A percentile compares a stretch with the other conserved stretches of the same genome.
phyloP scores from a whole-genome alignment of 2,888 invertebrate genomes.

The Lasioglossum villosulum region DNA sequence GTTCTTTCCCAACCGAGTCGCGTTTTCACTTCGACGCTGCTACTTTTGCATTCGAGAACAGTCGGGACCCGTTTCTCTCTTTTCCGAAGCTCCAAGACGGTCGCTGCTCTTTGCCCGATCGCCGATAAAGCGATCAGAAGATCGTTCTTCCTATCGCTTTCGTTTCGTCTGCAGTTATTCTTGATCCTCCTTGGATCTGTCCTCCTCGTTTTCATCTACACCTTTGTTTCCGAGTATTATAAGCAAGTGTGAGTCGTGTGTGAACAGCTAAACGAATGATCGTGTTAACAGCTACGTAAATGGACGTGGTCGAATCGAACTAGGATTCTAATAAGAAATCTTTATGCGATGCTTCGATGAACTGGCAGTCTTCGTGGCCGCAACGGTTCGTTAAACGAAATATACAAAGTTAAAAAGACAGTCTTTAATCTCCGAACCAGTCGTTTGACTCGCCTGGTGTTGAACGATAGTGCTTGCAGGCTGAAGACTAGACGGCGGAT shows the following conservation, averaged over 20 bases:
- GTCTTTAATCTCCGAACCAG: neutral
- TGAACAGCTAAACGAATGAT: neutral
- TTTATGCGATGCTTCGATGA: neutral
- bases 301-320: neutral
- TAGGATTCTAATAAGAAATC: neutral
- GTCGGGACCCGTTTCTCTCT: neutral
- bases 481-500: neutral
- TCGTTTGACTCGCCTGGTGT: neutral
- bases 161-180: neutral
- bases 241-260: neutral
- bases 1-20: neutral
- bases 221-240: neutral
- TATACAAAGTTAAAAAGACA: neutral
- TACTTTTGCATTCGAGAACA: neutral
- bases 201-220: neutral
- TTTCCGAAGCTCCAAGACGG: neutral
- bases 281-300: neutral
- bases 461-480: neutral
- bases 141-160: neutral
- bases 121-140: neutral
- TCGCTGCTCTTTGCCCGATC: neutral
- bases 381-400: neutral
- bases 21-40: constrained; percentile 4
- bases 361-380: neutral
- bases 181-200: neutral